These are phyloP conservation scores for Zeus faber DNA, from an alignment of 2,113 vertebrate species.

Conservation along the genomic window DNA sequence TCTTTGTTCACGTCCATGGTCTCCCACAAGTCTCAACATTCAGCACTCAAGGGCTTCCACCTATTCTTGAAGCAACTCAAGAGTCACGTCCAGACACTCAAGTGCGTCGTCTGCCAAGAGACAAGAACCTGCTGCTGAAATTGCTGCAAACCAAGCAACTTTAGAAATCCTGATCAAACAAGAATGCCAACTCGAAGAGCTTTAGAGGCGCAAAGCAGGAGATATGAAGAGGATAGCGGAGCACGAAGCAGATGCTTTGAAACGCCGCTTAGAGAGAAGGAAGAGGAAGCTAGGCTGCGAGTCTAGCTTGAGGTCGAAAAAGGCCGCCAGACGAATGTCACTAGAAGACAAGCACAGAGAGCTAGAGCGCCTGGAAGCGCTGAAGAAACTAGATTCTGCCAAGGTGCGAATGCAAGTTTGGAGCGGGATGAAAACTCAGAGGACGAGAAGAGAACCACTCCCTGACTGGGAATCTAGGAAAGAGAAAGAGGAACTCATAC, in stretches of 20 bases:
- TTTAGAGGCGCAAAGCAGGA: slow-evolving; percentile 1
- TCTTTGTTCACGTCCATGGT: neutral
- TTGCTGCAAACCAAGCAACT: slow-evolving; percentile 17
- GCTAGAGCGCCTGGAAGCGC: slow-evolving; percentile 7
- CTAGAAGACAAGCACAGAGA: slow-evolving; percentile 17
- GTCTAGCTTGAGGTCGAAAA: neutral
- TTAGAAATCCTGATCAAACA: slow-evolving; percentile 8
- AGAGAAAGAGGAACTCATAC: slow-evolving; percentile 5
- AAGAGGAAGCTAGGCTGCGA: no score
- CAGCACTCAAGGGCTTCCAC: neutral
- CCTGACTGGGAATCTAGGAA: neutral
- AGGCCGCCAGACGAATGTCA: neutral
- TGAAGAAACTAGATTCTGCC: slow-evolving; percentile 16
- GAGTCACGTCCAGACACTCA: neutral
- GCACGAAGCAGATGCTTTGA: no score
- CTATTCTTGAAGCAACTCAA: slow-evolving; percentile 1
- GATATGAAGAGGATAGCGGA: no score
- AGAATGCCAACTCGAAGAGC: slow-evolving; percentile 4
- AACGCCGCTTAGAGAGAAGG: no score
- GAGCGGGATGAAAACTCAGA: slow-evolving; percentile 9
- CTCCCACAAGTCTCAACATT: neutral
- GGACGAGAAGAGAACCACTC: slow-evolving; percentile 1
- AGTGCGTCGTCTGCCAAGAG: neutral
- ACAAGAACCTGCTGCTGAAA: slow-evolving; percentile 12
- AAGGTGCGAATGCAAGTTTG: slow-evolving; percentile 2